Evolutionary conservation across 2,888 invertebrate species (phyloP), one percentile per base, ranked within the genome.

Genomic region (Oscheius myriophilus): DNA sequence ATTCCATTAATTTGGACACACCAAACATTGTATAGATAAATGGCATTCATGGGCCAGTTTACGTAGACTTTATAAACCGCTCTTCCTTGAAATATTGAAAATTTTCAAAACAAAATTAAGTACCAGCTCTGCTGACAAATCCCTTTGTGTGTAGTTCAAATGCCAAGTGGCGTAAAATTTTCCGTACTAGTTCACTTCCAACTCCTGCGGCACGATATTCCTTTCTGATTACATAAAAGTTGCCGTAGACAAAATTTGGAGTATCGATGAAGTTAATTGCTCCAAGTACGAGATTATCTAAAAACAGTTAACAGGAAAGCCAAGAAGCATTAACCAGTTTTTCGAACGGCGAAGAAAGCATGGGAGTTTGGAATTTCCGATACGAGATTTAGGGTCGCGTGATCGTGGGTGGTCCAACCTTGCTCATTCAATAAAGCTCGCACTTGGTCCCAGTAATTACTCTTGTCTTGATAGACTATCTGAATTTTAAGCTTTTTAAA

Each of bases 381-480:
- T 11, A 65, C 7, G 16, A 65, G 33, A n/a, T 33, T 16, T 3
- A 49, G 18, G n/a, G 66, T 45, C 3, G 55, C 66, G 2, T 26
- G 33, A n/a, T 65, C 66, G 21, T 65, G 66, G 14, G 57, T 43
- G 16, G 66, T 65, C 66, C 66, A 65, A n/a, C 66, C 55, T 11
- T 65, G 41, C 11, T 16, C 1, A 9, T 42, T 55, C 12, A 57
- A n/a, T 43, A 65, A 16, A 9, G n/a, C 33, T 18, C 33, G n/a
- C 46, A 65, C 11, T 21, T 65, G 66, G 21, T 65, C 66, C 41
- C 41, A 65, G 12, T 43, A 33, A 23, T 65, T 57, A 12, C 45
- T 42, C 26, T 18, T 42, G 42, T 65, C 57, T 23, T 57, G 42
- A 4, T 23, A 9, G 1, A 54, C 18, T 21, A 65, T 58, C 55